Base-by-base conservation (phyloP, 2,113 vertebrate genomes). In the Saguinus imperator region DNA sequence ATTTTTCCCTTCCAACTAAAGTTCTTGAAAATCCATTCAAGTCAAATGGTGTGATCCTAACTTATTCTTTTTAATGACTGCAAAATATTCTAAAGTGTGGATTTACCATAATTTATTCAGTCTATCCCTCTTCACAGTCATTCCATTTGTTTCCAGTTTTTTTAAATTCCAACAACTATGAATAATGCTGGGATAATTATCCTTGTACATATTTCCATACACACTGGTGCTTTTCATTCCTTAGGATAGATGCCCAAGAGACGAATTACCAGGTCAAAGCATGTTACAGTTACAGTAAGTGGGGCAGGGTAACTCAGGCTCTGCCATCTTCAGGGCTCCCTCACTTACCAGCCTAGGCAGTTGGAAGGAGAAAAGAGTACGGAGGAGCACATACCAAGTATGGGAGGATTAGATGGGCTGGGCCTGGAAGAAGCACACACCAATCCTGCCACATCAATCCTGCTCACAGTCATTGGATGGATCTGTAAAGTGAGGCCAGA, bases 81-180 rank as follows among this genome's bases (percentile, higher is more conserved):
- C 8, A 89, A 55, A 70, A 76, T 73, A 93, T 80, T 48, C 37
- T 50, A 55, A 81, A 72, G 29, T 73, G 32, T 70, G n/a, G 8
- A n/a, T 89, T 95, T 81, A 85, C 23, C 73, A 86, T 66, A 80
- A 45, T 70, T 93, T 89, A 27, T 93, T 87, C 40, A 75, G 58
- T 55, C 25, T 83, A 83, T 45, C 7, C 32, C 5, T 86, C 45
- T 64, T 68, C 48, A 55, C 32, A 89, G 23, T 61, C 27, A 61
- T 77, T 77, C 6, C 8, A 23, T 43, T 94, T 66, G 40, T 89
- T 92, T 72, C 13, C 45, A 57, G 11, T 40, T 68, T 76, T 55
- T 10, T 48, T 29, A 84, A 96, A 94, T 73, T 66, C n/a, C 70
- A 48, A 27, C 57, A 72, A 70, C 35, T 83, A 32, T 25, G 20